Evolutionary conservation across 2,888 invertebrate species (phyloP), one percentile per base, ranked within the genome.

Genomic region (Andrena bicolor): DNA sequence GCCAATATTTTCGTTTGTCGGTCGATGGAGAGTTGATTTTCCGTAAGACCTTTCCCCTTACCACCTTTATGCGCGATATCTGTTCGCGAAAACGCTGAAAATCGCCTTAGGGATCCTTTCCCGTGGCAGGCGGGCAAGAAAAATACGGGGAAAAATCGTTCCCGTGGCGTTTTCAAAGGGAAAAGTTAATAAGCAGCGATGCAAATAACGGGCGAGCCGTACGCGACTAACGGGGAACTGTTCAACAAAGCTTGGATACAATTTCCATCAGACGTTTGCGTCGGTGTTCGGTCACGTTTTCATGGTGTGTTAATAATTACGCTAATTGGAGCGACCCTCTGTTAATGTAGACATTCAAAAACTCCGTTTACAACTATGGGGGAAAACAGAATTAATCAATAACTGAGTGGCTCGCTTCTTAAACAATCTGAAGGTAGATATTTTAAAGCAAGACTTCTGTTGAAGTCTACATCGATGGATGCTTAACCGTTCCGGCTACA

Each of bases 1-100:
- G 79, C 49, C 64, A 77, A 80, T 80, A 80, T 80, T 80, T 80
- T 78, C 65, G 58, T 51, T 70, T 35, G 16, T 20, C n/a, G 4
- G 26, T 58, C 69, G 69, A 69, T 41, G 23, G 30, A 16, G 20
- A 35, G 76, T 70, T 70, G 79, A 77, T 79, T 64, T 64, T 63
- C 51, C 65, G 58, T 20, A 58, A 58, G 28, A 73, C 49, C 56
- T 23, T 56, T 13, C 49, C 58, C 72, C 58, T 35, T 49, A 51
- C 20, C 73, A 35, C 65, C 23, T 77, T 69, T 49, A 49, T 68
- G 68, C 48, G 32, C 63, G 56, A 51, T 68, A 75, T 66, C 56
- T 56, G 58, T 58, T 69, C 60, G 61, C 60, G 28, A 7, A 51
- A 32, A 49, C 35, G 53, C 41, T 20, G 35, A 10, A 26, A 53